Conservation (phyloP, 2,797 vertebrate genomes). For the Epinephelus coioides region DNA sequence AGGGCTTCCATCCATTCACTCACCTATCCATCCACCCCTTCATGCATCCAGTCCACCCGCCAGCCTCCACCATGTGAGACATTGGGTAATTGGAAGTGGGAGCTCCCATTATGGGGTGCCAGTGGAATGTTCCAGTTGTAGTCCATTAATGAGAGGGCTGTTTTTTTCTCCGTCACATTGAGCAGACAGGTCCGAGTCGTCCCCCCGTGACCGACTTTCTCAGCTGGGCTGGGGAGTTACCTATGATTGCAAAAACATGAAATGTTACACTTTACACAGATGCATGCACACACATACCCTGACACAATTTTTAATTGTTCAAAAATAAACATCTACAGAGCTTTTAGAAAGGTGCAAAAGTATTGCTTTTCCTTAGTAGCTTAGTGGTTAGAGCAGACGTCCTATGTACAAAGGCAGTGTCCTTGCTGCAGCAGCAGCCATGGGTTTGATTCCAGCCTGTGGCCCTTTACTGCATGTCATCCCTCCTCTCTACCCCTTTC, state of each 20-base stretch:
- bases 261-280: conserved; percentile 28
- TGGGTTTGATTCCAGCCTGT: no score
- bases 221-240: conserved; percentile 41
- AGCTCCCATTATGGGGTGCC: conserved; percentile 78
- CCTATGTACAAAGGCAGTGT: no score
- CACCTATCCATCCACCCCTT: conserved; percentile 61
- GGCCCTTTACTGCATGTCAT: no score
- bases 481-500: no score
- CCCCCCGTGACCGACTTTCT: conserved; percentile 48
- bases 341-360: no score
- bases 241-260: conserved; percentile 47
- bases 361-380: no score
- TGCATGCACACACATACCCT: conserved; percentile 12
- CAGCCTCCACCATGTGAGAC: conserved; percentile 64
- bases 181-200: conserved; percentile 55
- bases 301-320: not conserved
- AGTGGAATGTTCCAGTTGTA: conserved; percentile 75
- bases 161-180: conserved; percentile 64
- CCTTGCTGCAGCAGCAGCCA: no score
- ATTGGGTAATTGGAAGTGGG: conserved; percentile 75
- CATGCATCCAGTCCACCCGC: conserved; percentile 70
- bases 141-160: conserved; percentile 68
- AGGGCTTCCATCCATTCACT: conserved; percentile 65
- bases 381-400: no score
- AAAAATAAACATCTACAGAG: no score